These are phyloP conservation scores for Callocephalon fimbriatum DNA, from an alignment of 2,113 vertebrate genomes.

Conservation along the genomic window DNA sequence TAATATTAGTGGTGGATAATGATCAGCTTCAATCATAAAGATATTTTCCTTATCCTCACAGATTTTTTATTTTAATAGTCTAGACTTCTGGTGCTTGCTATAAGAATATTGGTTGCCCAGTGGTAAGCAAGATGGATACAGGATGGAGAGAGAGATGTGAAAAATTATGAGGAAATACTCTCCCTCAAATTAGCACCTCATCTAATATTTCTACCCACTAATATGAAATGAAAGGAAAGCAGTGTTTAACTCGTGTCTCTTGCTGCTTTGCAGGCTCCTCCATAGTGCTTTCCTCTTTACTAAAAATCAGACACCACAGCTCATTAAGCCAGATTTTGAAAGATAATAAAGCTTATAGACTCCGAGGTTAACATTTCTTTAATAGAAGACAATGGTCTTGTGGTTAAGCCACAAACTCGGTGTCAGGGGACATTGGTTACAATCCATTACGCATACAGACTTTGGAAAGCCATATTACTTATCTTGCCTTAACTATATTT, in stretches of 20 bases:
- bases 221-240: neutral
- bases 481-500: neutral
- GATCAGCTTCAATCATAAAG: neutral
- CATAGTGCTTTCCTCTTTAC: neutral
- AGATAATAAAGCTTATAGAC: constrained; percentile 17
- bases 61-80: neutral
- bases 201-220: neutral
- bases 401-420: constrained; percentile 57
- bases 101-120: neutral
- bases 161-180: neutral
- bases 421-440: constrained; percentile 52
- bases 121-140: neutral
- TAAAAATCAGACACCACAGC: constrained; percentile 15
- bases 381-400: constrained; percentile 42
- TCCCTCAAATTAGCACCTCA: neutral
- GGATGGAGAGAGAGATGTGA: neutral
- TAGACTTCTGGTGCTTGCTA: neutral
- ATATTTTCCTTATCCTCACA: neutral
- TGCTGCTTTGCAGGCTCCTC: neutral
- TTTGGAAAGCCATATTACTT: neutral
- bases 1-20: neutral
- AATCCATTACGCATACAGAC: constrained; percentile 35
- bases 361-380: constrained; percentile 32
- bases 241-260: neutral
- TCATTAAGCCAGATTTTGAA: constrained; percentile 44